A percentile compares a stretch with the other conserved stretches of the same genome.
Evolutionary conservation across 2,113 vertebrate genomes (phyloP).

Genomic region (Solea solea): DNA sequence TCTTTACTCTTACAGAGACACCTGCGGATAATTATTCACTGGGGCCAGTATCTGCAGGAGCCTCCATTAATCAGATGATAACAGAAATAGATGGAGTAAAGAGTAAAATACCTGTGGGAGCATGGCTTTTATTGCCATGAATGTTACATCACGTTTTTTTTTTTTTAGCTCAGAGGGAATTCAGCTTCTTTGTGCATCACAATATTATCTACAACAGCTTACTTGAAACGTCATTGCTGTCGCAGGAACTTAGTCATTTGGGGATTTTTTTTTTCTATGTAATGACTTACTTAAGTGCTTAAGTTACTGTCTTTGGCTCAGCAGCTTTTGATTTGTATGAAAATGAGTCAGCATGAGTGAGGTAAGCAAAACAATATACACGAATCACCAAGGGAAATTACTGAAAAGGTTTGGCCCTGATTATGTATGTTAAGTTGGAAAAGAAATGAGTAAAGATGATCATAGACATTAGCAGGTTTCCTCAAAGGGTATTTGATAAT

Average conservation of each 20-base stretch:
- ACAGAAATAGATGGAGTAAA: neutral
- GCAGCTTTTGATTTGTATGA: conserved; percentile 7
- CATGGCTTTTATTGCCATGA: neutral
- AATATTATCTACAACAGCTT: neutral
- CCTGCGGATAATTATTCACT: neutral
- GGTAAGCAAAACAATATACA: neutral
- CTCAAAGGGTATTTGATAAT: neutral
- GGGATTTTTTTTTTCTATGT: neutral
- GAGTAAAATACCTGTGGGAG: conserved; percentile 14
- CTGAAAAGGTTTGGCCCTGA: neutral
- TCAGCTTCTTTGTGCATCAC: neutral
- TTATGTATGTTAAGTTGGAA: neutral
- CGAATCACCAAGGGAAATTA: neutral
- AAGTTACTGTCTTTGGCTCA: neutral
- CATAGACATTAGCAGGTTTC: neutral
- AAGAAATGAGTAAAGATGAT: neutral
- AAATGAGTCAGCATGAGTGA: conserved; percentile 4
- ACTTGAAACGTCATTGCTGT: neutral
- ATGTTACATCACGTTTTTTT: neutral
- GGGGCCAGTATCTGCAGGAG: neutral
- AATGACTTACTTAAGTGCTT: neutral
- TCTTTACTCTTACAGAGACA: too few species aligned
- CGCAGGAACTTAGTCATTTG: neutral
- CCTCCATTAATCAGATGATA: conserved; percentile 1
- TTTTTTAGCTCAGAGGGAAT: neutral